phyloP scores from a whole-genome alignment of 2,113 vertebrate genomes.

The Nothoprocta perdicaria region DNA sequence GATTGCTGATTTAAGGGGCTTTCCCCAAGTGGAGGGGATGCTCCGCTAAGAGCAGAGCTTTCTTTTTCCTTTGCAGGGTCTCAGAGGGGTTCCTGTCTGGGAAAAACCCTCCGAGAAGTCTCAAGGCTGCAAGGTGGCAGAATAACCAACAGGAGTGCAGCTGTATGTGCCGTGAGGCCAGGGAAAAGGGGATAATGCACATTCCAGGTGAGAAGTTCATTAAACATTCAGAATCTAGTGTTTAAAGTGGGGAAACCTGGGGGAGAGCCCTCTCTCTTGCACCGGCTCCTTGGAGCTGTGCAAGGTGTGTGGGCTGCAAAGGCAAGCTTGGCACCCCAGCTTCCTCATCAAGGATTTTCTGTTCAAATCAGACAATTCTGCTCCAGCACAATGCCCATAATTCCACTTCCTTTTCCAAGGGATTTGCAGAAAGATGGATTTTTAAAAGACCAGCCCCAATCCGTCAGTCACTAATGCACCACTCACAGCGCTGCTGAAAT shows the following conservation, averaged over 20 bases:
- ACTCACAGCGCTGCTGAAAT: not conserved
- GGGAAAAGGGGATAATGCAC: not conserved
- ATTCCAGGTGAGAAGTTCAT: fast-evolving
- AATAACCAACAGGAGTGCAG: not conserved
- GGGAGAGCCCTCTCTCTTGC: not conserved
- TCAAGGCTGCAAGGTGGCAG: not conserved
- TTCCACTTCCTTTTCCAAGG: not conserved
- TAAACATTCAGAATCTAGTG: not conserved
- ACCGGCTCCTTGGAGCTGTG: not conserved
- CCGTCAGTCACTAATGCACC: not conserved
- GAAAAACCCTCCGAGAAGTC: not conserved
- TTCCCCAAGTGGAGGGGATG: not conserved
- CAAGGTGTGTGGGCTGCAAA: not conserved
- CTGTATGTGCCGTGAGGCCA: not conserved
- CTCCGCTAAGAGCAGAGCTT: not conserved
- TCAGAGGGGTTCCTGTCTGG: not conserved
- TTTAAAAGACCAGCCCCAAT: not conserved
- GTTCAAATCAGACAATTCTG: not conserved
- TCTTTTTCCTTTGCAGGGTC: not conserved
- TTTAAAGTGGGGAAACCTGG: not conserved
- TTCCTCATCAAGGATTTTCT: not conserved
- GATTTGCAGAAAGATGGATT: not conserved
- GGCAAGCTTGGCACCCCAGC: not conserved
- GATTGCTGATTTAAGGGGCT: not conserved
- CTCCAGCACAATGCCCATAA: fast-evolving